These are phyloP conservation scores for Sepioteuthis lessoniana DNA, from an alignment of 2,888 invertebrate species.

Conservation along the genomic window DNA sequence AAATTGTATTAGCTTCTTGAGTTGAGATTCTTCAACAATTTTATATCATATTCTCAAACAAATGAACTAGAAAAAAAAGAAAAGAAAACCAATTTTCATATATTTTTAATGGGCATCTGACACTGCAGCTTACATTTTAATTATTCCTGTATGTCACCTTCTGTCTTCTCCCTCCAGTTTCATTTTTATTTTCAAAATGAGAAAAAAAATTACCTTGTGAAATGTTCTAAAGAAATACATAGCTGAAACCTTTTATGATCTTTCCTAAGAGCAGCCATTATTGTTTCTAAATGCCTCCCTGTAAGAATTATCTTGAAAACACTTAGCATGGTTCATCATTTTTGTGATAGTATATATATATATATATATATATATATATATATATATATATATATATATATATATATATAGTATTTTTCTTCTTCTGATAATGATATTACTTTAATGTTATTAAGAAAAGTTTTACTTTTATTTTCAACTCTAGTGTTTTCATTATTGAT, in stretches of 20 bases:
- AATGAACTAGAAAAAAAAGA: background rate
- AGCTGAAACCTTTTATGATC: no score
- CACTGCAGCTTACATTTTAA: background rate
- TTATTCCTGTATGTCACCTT: background rate
- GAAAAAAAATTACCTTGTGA: no score
- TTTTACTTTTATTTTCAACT: no score
- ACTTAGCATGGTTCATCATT: background rate
- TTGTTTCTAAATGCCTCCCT: no score
- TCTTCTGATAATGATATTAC: no score
- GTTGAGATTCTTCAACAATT: background rate
- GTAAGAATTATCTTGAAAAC: no score
- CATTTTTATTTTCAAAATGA: background rate
- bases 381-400: background rate
- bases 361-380: no score
- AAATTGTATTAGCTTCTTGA: slow-evolving; percentile 33
- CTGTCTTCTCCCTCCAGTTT: background rate
- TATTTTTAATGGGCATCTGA: slow-evolving; percentile 17
- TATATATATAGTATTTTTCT: background rate
- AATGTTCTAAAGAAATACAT: no score
- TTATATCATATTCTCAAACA: slow-evolving; percentile 33
- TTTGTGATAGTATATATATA: background rate
- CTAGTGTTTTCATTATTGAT: no score
- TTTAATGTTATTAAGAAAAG: no score
- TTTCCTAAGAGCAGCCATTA: no score
- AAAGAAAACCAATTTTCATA: background rate